These are phyloP conservation scores for Myotis davidii DNA, from an alignment of 2,113 vertebrate genomes.

Conservation along the genomic window DNA sequence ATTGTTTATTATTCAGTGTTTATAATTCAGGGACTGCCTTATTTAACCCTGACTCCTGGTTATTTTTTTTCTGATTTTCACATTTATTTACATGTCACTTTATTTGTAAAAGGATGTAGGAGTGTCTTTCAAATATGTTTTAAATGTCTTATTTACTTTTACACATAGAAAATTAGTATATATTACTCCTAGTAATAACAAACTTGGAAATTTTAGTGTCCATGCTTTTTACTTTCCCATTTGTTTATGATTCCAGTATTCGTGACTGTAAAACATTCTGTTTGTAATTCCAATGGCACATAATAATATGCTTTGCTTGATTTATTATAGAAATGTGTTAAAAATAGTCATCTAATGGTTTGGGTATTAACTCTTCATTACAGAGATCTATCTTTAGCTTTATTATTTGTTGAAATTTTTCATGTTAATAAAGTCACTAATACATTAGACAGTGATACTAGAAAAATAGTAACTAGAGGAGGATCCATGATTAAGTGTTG, in stretches of 20 bases:
- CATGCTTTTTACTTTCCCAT: neutral
- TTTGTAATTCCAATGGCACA: neutral
- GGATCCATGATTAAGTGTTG: neutral
- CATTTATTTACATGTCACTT: neutral
- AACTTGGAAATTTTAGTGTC: slow-evolving; percentile 16
- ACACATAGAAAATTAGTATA: neutral
- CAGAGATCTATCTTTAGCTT: neutral
- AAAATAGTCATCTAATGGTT: neutral
- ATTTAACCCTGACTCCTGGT: neutral
- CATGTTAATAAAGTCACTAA: neutral
- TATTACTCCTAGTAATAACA: neutral
- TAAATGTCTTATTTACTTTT: slow-evolving; percentile 31
- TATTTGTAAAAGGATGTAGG: neutral
- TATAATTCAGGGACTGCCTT: neutral
- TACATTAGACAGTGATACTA: neutral
- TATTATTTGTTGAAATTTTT: neutral
- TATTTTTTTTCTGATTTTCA: slow-evolving; percentile 37
- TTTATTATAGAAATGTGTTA: slow-evolving; percentile 46
- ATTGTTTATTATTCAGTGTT: neutral
- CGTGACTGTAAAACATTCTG: neutral
- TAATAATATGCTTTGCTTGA: neutral
- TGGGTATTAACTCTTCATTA: neutral
- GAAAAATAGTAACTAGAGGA: neutral
- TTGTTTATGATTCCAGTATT: slow-evolving; percentile 2
- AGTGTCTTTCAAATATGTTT: slow-evolving; percentile 27